A percentile compares a stretch with the other conserved stretches of the same genome.
These are phyloP conservation scores for Cottoperca gobio DNA, from an alignment of 2,797 vertebrate genomes.

Conservation along the genomic window DNA sequence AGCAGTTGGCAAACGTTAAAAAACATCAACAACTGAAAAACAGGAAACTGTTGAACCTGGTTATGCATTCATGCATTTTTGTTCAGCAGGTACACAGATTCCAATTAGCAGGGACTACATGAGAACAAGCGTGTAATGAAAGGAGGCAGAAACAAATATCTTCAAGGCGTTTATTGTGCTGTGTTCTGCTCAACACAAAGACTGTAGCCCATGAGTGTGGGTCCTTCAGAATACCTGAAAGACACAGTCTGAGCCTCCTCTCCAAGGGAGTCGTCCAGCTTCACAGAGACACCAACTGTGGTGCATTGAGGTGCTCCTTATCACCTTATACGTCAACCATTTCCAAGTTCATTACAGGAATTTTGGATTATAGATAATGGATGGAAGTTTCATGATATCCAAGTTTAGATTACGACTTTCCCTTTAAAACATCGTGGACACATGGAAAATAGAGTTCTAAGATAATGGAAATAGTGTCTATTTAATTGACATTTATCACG, in stretches of 20 bases:
- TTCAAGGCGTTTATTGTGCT: slow-evolving; percentile 9
- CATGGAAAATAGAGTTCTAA: too few species aligned
- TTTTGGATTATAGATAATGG: neutral
- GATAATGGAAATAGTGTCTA: too few species aligned
- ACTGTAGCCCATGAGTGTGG: neutral
- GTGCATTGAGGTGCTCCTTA: neutral
- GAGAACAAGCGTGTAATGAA: slow-evolving; percentile 27
- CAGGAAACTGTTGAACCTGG: slow-evolving; percentile 49
- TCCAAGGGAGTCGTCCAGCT: neutral
- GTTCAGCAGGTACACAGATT: slow-evolving; percentile 56
- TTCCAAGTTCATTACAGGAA: neutral
- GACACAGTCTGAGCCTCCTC: neutral
- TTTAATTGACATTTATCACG: too few species aligned
- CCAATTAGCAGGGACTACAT: slow-evolving; percentile 43
- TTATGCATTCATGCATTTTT: slow-evolving; percentile 42
- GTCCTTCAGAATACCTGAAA: neutral
- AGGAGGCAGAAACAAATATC: slow-evolving; percentile 23
- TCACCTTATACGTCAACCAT: neutral
- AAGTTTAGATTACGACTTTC: neutral
- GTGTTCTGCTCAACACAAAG: neutral
- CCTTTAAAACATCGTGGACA: neutral
- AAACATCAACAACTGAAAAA: too few species aligned
- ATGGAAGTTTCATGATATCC: neutral
- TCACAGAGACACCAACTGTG: neutral
- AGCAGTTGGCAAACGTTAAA: slow-evolving; percentile 44